Percentiles rank a stretch among this genome's conserved stretches.
phyloP scores from a whole-genome alignment of 2,113 vertebrate species.

The Tragelaphus scriptus region DNA sequence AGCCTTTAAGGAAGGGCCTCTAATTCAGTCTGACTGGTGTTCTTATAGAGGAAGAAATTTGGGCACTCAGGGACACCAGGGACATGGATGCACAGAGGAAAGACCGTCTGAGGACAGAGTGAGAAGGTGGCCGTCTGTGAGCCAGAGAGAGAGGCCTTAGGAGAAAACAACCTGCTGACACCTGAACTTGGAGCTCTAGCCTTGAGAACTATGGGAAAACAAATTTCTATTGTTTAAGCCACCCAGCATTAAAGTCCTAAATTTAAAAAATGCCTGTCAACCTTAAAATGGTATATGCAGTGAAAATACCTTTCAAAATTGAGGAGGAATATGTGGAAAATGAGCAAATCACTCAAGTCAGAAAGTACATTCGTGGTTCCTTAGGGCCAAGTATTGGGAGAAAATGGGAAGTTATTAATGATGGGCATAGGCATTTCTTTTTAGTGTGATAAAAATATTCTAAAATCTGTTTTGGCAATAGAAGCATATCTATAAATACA shows the following conservation, averaged over 20 bases:
- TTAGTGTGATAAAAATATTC: background rate
- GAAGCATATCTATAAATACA: background rate
- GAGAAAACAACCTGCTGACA: background rate
- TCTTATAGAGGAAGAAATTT: background rate
- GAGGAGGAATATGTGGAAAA: conserved; percentile 5
- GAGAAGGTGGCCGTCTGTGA: background rate
- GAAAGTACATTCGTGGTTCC: background rate
- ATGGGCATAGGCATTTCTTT: background rate
- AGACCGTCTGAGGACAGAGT: background rate
- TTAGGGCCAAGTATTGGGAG: background rate
- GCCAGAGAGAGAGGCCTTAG: background rate
- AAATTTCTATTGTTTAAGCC: background rate
- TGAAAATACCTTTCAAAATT: conserved; percentile 24
- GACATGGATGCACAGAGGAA: background rate
- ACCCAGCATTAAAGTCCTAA: background rate
- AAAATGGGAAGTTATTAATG: background rate
- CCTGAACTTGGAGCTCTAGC: background rate
- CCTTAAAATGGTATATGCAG: background rate
- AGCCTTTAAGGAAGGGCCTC: background rate
- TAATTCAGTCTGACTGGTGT: background rate
- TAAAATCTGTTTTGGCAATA: background rate
- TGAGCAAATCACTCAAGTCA: background rate
- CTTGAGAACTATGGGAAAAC: background rate
- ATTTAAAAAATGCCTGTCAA: background rate
- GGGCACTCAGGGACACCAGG: background rate